Percentiles rank a stretch among this genome's conserved stretches.
These are phyloP conservation scores for Geodia barretti DNA, from an alignment of 37 sponge, comb jelly and placozoan species.

Conservation along the genomic window DNA sequence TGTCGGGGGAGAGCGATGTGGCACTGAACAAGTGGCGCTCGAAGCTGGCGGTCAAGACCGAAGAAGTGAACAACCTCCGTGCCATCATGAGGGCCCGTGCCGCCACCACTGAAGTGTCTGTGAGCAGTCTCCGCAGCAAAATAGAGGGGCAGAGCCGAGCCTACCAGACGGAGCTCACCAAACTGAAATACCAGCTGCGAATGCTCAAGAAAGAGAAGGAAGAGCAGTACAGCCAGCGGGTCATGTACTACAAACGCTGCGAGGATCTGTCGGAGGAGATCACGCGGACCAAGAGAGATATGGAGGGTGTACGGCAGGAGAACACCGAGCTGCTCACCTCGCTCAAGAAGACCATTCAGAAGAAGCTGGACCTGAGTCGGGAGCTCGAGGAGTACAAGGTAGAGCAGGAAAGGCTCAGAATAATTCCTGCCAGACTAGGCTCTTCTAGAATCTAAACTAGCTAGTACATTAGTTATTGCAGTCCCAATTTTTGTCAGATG, in stretches of 20 bases:
- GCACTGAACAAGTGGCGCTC: slow-evolving; percentile 53
- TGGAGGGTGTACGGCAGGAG: slow-evolving; percentile 31
- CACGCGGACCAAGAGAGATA: slow-evolving; percentile 19
- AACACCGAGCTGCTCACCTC: slow-evolving; percentile 52
- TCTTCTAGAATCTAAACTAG: slow-evolving; percentile 52
- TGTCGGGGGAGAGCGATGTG: slow-evolving; percentile 40
- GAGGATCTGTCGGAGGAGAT: slow-evolving; percentile 69
- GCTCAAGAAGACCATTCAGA: slow-evolving; percentile 69
- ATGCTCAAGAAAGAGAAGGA: slow-evolving; percentile 55
- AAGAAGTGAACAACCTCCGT: slow-evolving; percentile 66
- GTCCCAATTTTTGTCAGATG: background rate
- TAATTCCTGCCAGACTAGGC: slow-evolving; percentile 49
- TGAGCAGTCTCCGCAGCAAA: slow-evolving; percentile 70
- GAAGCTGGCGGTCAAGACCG: slow-evolving; percentile 49
- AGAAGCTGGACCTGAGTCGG: slow-evolving; percentile 68
- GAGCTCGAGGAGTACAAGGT: slow-evolving; percentile 81
- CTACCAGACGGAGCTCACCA: slow-evolving; percentile 56
- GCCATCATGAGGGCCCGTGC: slow-evolving; percentile 74
- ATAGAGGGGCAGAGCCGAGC: slow-evolving; percentile 63
- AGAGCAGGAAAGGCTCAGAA: slow-evolving; percentile 54
- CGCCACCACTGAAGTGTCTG: slow-evolving; percentile 68
- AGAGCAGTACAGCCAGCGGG: slow-evolving; percentile 51
- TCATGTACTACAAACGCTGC: slow-evolving; percentile 54
- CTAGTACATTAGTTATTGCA: background rate
- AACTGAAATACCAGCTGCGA: slow-evolving; percentile 58